Conservation (phyloP, 2,113 vertebrate species). For the Caracal caracal region DNA sequence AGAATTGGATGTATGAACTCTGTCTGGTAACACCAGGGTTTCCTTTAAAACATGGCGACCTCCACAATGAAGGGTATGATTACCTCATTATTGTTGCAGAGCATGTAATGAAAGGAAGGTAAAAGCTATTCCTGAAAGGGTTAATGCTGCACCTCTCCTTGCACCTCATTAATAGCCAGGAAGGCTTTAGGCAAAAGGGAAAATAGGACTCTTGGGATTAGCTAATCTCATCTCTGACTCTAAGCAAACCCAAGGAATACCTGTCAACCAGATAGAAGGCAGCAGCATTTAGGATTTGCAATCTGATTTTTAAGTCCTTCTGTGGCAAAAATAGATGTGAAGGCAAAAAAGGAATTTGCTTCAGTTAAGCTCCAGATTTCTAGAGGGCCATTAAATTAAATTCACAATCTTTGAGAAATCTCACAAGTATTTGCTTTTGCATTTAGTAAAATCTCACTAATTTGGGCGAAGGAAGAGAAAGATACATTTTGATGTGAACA, state of each 20-base stretch:
- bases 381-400: constrained; percentile 39
- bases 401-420: constrained; percentile 29
- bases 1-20: not conserved
- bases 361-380: constrained; percentile 47
- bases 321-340: constrained; percentile 11
- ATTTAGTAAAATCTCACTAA: constrained; percentile 51
- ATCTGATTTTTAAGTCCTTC: constrained; percentile 41
- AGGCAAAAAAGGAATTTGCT: constrained; percentile 31
- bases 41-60: not conserved
- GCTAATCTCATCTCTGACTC: constrained; percentile 54
- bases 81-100: constrained; percentile 46
- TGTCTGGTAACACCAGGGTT: not conserved
- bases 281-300: constrained; percentile 35
- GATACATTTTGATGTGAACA: constrained; percentile 42
- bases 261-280: constrained; percentile 51
- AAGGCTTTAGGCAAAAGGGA: constrained; percentile 63
- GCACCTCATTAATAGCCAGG: constrained; percentile 71
- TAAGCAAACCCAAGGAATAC: constrained; percentile 55
- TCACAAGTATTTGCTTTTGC: constrained; percentile 35
- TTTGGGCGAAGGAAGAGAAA: constrained; percentile 29
- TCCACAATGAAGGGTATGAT: constrained; percentile 7
- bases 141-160: constrained; percentile 52
- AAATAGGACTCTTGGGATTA: constrained; percentile 63
- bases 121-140: constrained; percentile 41
- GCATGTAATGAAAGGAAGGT: constrained; percentile 20